Base-by-base conservation (phyloP, 2,888 invertebrate genomes). In the Erynnis tages region DNA sequence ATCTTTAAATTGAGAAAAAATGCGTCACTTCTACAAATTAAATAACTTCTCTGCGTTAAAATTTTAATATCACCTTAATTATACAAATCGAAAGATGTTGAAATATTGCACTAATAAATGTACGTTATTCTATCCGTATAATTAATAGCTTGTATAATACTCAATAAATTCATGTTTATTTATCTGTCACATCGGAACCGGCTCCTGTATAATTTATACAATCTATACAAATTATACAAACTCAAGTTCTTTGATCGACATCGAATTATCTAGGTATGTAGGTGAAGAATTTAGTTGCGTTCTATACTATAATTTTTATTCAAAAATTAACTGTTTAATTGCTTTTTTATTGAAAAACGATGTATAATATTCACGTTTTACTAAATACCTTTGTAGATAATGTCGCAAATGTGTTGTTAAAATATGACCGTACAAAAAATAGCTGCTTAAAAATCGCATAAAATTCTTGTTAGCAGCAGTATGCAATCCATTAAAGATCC, bases 81-180 rank as follows among this genome's bases (percentile, higher is more conserved):
- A 30, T 4, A 27, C 23, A 6, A 25, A 11, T 25, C 7, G 27
- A 32, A 27, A 17, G 8, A 34, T 34, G 41, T 19, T 49, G 50
- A 35, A 50, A 43, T 43, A 43, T 43, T 19, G 43, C 27, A 35
- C 50, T 29, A 43, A 50, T 43, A 38, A 47, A 38, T 30, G 38
- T 29, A 13, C 32, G 41, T 46, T 25, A 21, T 17, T 7, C 21
- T 43, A 38, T 23, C 17, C 7, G 21, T 44, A 45, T 53, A 53
- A 53, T 53, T 40, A 53, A 46, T 40, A 21, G 38, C 19, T 19
- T 40, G 45, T 53, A 46, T 46, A 53, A 53, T 38, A 53, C 53
- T 45, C 38, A 53, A 53, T 46, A 53, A 46, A 46, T 53, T 30
- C 27, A 38, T 46, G 46, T 53, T 10, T 44, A 52, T 52, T 52